Evolutionary conservation across 2,113 vertebrate genomes (phyloP), one percentile per base, ranked within the genome.

Genomic region (Jacana jacana): DNA sequence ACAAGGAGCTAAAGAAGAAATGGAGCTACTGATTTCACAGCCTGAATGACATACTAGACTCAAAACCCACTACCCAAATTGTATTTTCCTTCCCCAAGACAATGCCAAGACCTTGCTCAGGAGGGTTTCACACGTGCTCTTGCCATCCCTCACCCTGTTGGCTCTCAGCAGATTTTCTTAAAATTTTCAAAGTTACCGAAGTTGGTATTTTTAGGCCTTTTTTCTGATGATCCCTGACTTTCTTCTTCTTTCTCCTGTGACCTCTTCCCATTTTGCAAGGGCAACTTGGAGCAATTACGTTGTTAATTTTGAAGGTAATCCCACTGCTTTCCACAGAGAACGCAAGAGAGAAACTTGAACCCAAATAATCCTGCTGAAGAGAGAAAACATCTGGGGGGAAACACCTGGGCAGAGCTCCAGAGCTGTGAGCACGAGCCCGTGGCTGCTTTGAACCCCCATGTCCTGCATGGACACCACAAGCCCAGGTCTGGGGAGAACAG

Each of bases 401-500:
- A 27, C 25, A 72, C 7, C 65, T 72, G 31, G 35, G 52, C 46
- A 85, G 63, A 52, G 80, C 58, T 60, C 44, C 0, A 1, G 11
- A 46, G 52, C 68, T 68, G 28, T 20, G 13, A 77, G 57, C 6
- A 0, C 8, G 37, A 87, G 71, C 23, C 35, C 33, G 35, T 35
- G 51, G 51, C 54, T 33, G 54, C 48, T 73, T 28, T 0, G 3
- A 17, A 8, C 3, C 24, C 24, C 39, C 2, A 1, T 61, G 64
- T 40, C 48, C 73, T 44, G 54, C 11, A 1, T 40, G 37, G 49
- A 11, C 17, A 11, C 48, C 16, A 16, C 0, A 1, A 72, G 48
- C 6, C 65, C 28, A 7, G 0, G 1, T 13, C 2, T 7, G 24
- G 15, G 35, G 42, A 28, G 23, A 64, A 22, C 48, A n/a, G 0